Percentiles rank a stretch among this genome's conserved stretches.
Conservation (phyloP, 2,888 invertebrate genomes). For the Argynnis bischoffii region DNA sequence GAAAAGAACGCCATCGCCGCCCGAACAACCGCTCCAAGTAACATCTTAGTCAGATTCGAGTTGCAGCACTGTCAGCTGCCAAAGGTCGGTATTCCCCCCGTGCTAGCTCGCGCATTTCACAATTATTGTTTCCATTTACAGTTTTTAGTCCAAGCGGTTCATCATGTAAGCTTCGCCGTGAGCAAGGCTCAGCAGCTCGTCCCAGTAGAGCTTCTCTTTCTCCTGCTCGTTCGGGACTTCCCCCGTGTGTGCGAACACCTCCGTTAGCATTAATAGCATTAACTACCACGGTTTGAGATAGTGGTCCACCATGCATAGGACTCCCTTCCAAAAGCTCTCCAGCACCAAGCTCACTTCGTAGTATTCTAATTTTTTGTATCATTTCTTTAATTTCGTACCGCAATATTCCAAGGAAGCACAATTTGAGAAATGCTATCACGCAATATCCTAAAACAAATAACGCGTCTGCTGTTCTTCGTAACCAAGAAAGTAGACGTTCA, state of each 20-base stretch:
- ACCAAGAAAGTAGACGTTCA: constrained; percentile 87
- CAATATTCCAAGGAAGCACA: constrained; percentile 93
- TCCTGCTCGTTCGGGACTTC: constrained; percentile 80
- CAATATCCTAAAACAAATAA: constrained; percentile 92
- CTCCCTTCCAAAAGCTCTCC: constrained; percentile 75
- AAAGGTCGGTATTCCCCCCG: constrained; percentile 77
- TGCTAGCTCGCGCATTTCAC: constrained; percentile 89
- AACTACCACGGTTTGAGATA: constrained; percentile 75
- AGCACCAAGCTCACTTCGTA: constrained; percentile 85
- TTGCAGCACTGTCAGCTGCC: constrained; percentile 78
- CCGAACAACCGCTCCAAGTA: constrained; percentile 88
- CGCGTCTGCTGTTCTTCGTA: constrained; percentile 90
- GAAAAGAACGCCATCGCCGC: constrained; percentile 80
- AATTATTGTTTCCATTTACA: constrained; percentile 89
- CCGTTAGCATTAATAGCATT: constrained; percentile 82
- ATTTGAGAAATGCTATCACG: constrained; percentile 93
- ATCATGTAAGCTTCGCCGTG: constrained; percentile 70
- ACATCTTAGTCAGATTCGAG: constrained; percentile 89
- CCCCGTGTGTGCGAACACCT: constrained; percentile 81
- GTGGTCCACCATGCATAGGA: constrained; percentile 73
- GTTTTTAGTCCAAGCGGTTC: constrained; percentile 83
- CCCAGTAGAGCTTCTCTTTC: constrained; percentile 83
- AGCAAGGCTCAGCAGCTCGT: constrained; percentile 73
- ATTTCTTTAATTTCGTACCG: constrained; percentile 94
- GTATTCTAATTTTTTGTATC: constrained; percentile 94